Evolutionary conservation across 2,113 vertebrate genomes (phyloP), one percentile per base, ranked within the genome.

Genomic region (Protomyctophum bolini): DNA sequence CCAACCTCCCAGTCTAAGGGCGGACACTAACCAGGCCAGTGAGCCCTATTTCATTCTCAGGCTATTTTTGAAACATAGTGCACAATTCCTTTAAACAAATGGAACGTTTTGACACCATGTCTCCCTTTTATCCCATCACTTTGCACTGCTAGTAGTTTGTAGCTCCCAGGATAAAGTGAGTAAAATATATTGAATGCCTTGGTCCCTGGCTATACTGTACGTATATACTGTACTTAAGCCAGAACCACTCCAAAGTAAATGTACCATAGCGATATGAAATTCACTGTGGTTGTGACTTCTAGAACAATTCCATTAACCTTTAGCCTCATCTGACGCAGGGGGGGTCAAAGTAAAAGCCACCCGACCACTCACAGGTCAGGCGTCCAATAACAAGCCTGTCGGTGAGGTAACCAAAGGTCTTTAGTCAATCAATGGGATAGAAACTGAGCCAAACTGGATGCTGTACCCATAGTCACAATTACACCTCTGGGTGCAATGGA

Each of bases 321-420:
- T 64, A 58, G 75, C 68, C 69, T 83, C 79, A 70, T 81, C 77
- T 81, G 73, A 77, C 77, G 72, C 62, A 72, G 77, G 72, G 68
- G 21, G 66, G 58, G 84, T 65, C 83, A 79, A 77, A 79, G 65
- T 76, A 83, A 75, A 83, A 65, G 72, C 69, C 29, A 56, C 49
- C 33, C 72, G 75, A 82, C 73, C 76, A 76, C 76, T 84, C 79
- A 84, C 81, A 83, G 86, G 84, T 86, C 79, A 84, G 63, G 68
- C 68, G 70, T 73, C 78, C 48, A 65, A 71, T 61, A 68, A 70
- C 55, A 50, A 62, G 29, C 79, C 77, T 77, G 74, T 77, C 51
- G 2, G 64, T 65, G 66, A 8, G 14, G 72, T 68, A 84, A 74
- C 69, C 11, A 58, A 68, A 63, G 52, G 59, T 50, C 63, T 47